phyloP scores from a whole-genome alignment of 1,140 invertebrate species.

The Diachasmimorpha longicaudata region DNA sequence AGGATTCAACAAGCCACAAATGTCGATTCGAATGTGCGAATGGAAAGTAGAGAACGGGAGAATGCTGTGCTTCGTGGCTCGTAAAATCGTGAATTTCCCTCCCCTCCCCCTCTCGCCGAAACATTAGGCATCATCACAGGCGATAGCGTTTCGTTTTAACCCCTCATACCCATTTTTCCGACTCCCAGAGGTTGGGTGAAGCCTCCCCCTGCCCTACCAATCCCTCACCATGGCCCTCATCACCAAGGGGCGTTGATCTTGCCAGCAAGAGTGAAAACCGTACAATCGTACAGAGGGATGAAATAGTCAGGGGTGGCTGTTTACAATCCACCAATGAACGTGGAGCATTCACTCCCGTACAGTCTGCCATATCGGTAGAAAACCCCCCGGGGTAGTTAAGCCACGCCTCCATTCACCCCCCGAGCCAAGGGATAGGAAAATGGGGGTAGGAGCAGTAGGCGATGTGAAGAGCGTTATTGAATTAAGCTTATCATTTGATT shows the following conservation, averaged over 20 bases:
- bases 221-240: not conserved
- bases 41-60: constrained; percentile 3
- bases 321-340: constrained; percentile 22
- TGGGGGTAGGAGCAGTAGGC: not conserved
- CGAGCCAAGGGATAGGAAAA: not conserved
- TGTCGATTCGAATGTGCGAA: constrained; percentile 12
- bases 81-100: constrained; percentile 28
- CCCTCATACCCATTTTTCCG: not conserved
- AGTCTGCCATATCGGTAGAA: not conserved
- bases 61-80: constrained; percentile 6
- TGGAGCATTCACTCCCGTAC: not conserved
- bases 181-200: constrained; percentile 24
- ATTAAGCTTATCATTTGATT: constrained; percentile 80
- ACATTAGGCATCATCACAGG: constrained; percentile 30
- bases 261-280: not conserved
- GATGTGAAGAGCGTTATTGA: constrained; percentile 66
- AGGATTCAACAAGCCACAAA: constrained; percentile 15
- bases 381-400: not conserved
- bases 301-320: constrained; percentile 6
- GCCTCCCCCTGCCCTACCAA: not conserved
- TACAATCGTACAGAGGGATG: not conserved
- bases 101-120: constrained; percentile 14
- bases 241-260: constrained; percentile 7
- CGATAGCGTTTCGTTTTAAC: constrained; percentile 26
- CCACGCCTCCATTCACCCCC: constrained; percentile 15